These are phyloP conservation scores for Otus sunia DNA, from an alignment of 2,113 vertebrate genomes.

Conservation along the genomic window DNA sequence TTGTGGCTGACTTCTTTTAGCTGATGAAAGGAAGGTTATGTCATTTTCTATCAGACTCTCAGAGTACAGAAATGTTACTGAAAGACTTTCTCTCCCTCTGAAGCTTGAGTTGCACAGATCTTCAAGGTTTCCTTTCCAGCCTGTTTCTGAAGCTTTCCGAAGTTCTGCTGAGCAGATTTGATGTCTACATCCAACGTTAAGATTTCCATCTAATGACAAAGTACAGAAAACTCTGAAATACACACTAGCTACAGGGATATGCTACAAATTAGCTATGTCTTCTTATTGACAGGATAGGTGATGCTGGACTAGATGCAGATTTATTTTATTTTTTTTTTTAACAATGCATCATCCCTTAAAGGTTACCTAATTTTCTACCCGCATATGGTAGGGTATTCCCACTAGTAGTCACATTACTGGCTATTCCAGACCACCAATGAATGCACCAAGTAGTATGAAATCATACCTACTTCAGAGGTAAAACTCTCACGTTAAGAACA, in stretches of 20 bases:
- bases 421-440: background rate
- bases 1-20: background rate
- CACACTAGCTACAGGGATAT: background rate
- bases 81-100: background rate
- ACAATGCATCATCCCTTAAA: background rate
- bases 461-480: background rate
- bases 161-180: background rate
- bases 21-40: constrained; percentile 19
- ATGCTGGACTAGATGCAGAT: background rate
- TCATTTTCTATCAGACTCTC: constrained; percentile 18
- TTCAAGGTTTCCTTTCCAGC: background rate
- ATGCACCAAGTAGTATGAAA: background rate
- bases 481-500: background rate
- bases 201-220: background rate
- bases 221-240: background rate
- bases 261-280: background rate
- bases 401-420: accelerated
- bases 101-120: background rate
- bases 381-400: background rate
- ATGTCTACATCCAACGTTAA: background rate
- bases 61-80: background rate
- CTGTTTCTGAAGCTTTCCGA: background rate
- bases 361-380: background rate
- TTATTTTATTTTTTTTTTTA: background rate
- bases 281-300: background rate